Conservation (phyloP, 1,140 invertebrate species). For the Bombyx mori region ASM3026992v2 NC_085118.1:10166501-10167000, state of each 20-base stretch:
- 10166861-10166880: slow-evolving; percentile 25
- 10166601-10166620: slow-evolving; percentile 70
- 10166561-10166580: too few relatives aligned
- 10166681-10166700: slow-evolving; percentile 66
- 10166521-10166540: neutral
- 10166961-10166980: slow-evolving; percentile 12
- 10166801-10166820: slow-evolving; percentile 21
- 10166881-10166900: slow-evolving; percentile 29
- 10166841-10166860: slow-evolving; percentile 13
- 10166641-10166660: slow-evolving; percentile 86
- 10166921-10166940: neutral
- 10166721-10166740: slow-evolving; percentile 70
- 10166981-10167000: slow-evolving; percentile 9
- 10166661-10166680: slow-evolving; percentile 73
- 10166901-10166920: slow-evolving; percentile 5
- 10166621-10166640: slow-evolving; percentile 86
- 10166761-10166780: slow-evolving; percentile 74
- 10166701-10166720: slow-evolving; percentile 72
- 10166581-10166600: slow-evolving; percentile 73
- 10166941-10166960: slow-evolving; percentile 5
- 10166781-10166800: slow-evolving; percentile 76
- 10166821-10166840: slow-evolving; percentile 21
- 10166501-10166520: too few relatives aligned
- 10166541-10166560: neutral
- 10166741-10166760: slow-evolving; percentile 72